Evolutionary conservation across 2,888 invertebrate genomes (phyloP), one percentile per base, ranked within the genome.

Genomic region (Nemotelus nigrinus): DNA sequence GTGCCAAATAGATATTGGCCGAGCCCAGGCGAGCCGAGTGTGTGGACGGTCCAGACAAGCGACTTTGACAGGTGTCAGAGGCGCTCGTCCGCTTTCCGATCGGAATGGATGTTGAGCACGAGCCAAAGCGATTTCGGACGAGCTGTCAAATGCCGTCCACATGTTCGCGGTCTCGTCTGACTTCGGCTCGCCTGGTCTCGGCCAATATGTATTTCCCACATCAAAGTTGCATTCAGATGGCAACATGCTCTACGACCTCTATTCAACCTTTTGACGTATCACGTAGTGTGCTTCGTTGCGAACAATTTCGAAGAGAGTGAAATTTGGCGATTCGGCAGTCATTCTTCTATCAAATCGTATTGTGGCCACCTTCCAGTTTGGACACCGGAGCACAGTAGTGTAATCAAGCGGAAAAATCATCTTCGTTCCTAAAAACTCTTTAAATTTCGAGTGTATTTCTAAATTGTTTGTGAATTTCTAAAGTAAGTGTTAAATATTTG

Each of bases 201-300:
- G n/a, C n/a, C n/a, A n/a, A n/a, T n/a, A n/a, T n/a, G n/a, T n/a
- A n/a, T n/a, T n/a, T n/a, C n/a, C n/a, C n/a, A n/a, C n/a, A n/a
- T n/a, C 25, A 1, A 25, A 25, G 25, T 1, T n/a, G 43, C 55
- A 39, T n/a, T 1, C 41, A 76, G 76, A 76, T 76, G 68, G 43
- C 76, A 25, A 53, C 41, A 10, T n/a, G 2, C 3, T 55, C 48
- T 63, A 67, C 77, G 81, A 82, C 82, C 82, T 85, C 85, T 82
- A 85, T 84, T 84, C 86, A 84, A 85, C 85, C 86, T 85, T 85
- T 85, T 85, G 84, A 83, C 84, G 85, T 84, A 83, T 84, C 81
- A 76, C 79, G 81, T 79, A 81, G 80, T 80, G 76, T 80, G 80
- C 77, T 70, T 80, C 53, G 74, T 77, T 71, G 75, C 80, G 79